These are phyloP conservation scores for Tipula lateralis DNA, from an alignment of 2,888 invertebrate genomes.

Conservation along the genomic window DNA sequence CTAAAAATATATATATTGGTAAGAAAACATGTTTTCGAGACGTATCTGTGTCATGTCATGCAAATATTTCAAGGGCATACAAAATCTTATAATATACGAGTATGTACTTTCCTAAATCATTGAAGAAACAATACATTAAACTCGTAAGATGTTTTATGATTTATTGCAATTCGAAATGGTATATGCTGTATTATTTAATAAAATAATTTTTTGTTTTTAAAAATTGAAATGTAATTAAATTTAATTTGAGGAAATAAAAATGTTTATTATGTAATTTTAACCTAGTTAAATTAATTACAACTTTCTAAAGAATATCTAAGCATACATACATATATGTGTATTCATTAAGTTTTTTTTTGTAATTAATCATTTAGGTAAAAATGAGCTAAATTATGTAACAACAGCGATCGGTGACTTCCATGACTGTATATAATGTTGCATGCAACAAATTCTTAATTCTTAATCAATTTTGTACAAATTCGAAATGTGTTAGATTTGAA, in stretches of 20 bases:
- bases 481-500: not conserved
- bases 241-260: not conserved
- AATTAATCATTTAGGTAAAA: not conserved
- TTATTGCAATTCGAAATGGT: not conserved
- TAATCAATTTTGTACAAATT: not conserved
- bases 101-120: not conserved
- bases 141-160: not conserved
- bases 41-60: not conserved
- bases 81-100: not conserved
- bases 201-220: not conserved
- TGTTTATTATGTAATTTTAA: constrained; percentile 5
- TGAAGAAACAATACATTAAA: constrained; percentile 14
- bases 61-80: constrained; percentile 4
- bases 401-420: not conserved
- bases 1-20: not conserved
- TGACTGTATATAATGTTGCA: not conserved
- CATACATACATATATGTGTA: not conserved
- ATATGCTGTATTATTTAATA: not conserved
- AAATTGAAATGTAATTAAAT: not conserved
- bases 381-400: not conserved
- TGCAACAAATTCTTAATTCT: not conserved
- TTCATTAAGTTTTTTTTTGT: not conserved
- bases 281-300: not conserved
- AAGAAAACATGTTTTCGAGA: constrained; percentile 24
- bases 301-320: not conserved